Percentiles rank a stretch among this genome's conserved stretches.
Conservation (phyloP, 2,888 invertebrate genomes). For the Drosophila mayaguana region DNA sequence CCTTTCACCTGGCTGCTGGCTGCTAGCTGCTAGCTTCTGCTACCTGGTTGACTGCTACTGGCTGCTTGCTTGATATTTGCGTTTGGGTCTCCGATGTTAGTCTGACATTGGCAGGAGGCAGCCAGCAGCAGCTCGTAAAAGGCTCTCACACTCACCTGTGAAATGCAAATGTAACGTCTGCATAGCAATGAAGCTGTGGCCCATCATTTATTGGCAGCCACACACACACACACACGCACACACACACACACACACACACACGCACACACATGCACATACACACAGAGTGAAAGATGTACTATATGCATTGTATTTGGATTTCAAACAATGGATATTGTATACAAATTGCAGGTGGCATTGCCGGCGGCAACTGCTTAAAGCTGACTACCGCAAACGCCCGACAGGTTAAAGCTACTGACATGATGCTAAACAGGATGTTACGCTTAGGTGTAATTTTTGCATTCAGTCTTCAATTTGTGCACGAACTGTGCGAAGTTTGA, state of each 20-base stretch:
- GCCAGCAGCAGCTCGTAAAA: constrained; percentile 52
- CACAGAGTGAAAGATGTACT: constrained; percentile 9
- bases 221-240: constrained; percentile 8
- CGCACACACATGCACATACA: constrained; percentile 4
- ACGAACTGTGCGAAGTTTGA: constrained; percentile 20
- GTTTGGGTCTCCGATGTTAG: constrained; percentile 53
- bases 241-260: no score
- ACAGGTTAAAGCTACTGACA: constrained; percentile 37
- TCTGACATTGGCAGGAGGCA: constrained; percentile 60
- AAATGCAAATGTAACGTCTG: constrained; percentile 64
- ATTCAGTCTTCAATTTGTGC: constrained; percentile 71
- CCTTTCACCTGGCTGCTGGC: constrained; percentile 43
- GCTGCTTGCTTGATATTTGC: constrained; percentile 29
- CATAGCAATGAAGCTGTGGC: constrained; percentile 58
- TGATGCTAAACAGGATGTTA: constrained; percentile 48
- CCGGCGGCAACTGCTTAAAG: constrained; percentile 31
- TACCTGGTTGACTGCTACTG: constrained; percentile 15
- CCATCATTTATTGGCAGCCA: constrained; percentile 39
- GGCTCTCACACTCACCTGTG: constrained; percentile 48
- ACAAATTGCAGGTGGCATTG: constrained; percentile 64
- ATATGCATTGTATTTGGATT: constrained; percentile 53
- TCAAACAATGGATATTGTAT: constrained; percentile 52
- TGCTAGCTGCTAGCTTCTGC: constrained; percentile 14
- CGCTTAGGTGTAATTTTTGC: constrained; percentile 73
- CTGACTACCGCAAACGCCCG: neutral